Percentiles rank a stretch among this genome's conserved stretches.
These are phyloP conservation scores for Anthoscopus minutus DNA, from an alignment of 2,113 vertebrate genomes.

Conservation along the genomic window DNA sequence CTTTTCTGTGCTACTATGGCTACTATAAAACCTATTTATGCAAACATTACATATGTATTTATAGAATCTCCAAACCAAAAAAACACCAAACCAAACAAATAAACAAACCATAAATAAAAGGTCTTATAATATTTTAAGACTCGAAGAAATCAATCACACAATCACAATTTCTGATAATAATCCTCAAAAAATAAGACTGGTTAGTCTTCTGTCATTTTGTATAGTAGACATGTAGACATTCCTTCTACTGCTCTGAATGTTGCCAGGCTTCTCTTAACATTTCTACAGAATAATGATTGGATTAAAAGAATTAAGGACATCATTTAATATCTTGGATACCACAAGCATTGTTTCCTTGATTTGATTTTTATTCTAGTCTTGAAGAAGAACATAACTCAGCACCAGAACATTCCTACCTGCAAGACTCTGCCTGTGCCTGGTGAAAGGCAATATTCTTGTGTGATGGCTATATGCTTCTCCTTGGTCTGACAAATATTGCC, in stretches of 20 bases:
- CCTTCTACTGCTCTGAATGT: neutral
- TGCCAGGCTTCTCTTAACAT: neutral
- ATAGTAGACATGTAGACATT: neutral
- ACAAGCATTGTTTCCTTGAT: neutral
- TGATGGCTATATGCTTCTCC: neutral
- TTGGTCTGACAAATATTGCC: neutral
- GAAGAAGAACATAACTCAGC: neutral
- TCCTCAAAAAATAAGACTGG: neutral
- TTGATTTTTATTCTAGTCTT: neutral
- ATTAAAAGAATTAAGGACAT: neutral
- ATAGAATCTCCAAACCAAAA: neutral
- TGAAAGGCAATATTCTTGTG: neutral
- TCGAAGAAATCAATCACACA: neutral
- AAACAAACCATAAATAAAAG: neutral
- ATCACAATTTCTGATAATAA: neutral
- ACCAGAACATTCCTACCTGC: rapidly evolving
- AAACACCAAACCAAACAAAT: neutral
- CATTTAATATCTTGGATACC: neutral
- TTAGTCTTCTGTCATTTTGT: neutral
- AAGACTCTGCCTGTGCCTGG: rapidly evolving
- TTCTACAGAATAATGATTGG: neutral
- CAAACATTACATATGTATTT: neutral
- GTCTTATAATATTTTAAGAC: neutral
- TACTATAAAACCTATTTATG: neutral
- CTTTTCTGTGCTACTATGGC: neutral